phyloP scores from a whole-genome alignment of 2,113 vertebrate species.

The Chlorocebus sabaeus region DNA sequence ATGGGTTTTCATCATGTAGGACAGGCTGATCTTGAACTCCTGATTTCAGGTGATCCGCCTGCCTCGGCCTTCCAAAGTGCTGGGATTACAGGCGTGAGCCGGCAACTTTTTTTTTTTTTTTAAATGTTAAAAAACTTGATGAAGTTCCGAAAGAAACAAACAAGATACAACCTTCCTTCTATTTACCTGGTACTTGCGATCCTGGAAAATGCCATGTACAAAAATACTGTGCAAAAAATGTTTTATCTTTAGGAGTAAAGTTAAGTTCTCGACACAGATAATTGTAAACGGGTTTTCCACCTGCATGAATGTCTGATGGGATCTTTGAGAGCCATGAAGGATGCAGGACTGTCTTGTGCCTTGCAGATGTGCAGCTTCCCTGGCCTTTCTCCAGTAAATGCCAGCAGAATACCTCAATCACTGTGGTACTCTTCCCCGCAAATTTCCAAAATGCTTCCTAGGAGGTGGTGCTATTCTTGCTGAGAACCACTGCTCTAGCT shows the following conservation, averaged over 20 bases:
- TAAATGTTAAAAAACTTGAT: neutral
- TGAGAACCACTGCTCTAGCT: neutral
- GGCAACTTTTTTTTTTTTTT: neutral
- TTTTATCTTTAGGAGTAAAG: conserved; percentile 22
- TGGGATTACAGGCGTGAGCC: neutral
- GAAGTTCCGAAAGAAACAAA: neutral
- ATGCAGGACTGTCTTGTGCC: neutral
- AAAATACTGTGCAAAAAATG: neutral
- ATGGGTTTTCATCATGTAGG: neutral
- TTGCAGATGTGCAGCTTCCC: neutral
- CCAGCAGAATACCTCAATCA: neutral
- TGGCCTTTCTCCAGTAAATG: neutral
- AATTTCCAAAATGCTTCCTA: neutral
- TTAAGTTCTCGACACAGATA: neutral
- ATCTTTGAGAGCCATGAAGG: neutral
- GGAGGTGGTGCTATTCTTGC: neutral
- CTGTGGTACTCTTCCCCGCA: fast-evolving
- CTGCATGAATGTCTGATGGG: neutral
- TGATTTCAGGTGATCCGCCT: neutral
- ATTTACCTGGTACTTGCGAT: neutral
- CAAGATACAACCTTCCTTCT: neutral
- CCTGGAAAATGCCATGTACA: neutral
- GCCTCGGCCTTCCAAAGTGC: neutral
- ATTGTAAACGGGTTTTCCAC: neutral
- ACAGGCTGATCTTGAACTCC: neutral